Conservation (phyloP, 1,140 invertebrate genomes). For the Heliconius congener region DNA sequence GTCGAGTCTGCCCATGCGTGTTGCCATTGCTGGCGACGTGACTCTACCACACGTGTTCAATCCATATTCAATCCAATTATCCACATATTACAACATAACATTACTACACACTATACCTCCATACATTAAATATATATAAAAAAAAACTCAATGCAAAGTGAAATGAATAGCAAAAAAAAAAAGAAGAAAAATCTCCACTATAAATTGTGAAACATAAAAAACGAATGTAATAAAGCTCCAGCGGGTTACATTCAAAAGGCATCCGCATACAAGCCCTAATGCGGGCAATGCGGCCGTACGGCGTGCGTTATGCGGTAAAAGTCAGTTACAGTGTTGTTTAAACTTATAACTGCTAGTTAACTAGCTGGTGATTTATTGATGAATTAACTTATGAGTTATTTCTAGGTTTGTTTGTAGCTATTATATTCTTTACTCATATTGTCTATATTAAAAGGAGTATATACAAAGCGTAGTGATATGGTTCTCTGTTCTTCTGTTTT, state of each 20-base stretch:
- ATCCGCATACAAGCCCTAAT: constrained; percentile 2
- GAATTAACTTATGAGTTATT: not conserved
- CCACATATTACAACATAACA: not conserved
- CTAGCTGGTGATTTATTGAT: not conserved
- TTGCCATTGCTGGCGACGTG: too few species aligned
- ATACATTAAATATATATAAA: not conserved
- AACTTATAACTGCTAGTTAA: constrained; percentile 12
- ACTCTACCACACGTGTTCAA: too few species aligned
- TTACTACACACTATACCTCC: not conserved
- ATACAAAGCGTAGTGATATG: too few species aligned
- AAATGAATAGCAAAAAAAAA: constrained; percentile 3
- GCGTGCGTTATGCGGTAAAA: constrained; percentile 11
- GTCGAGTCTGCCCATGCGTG: too few species aligned
- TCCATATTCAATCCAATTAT: too few species aligned
- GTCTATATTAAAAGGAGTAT: too few species aligned
- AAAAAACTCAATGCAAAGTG: not conserved
- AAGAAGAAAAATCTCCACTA: not conserved
- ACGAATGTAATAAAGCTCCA: constrained; percentile 6
- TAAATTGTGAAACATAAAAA: constrained; percentile 13
- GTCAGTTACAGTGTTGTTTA: constrained; percentile 1
- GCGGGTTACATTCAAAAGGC: constrained; percentile 11
- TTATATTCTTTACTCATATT: too few species aligned
- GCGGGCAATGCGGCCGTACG: not conserved
- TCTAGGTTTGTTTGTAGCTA: too few species aligned
- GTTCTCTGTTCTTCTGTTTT: too few species aligned